Base-by-base conservation (phyloP, 92 coral and sea anemone species). In the Anthopleura xanthogrammica region DNA sequence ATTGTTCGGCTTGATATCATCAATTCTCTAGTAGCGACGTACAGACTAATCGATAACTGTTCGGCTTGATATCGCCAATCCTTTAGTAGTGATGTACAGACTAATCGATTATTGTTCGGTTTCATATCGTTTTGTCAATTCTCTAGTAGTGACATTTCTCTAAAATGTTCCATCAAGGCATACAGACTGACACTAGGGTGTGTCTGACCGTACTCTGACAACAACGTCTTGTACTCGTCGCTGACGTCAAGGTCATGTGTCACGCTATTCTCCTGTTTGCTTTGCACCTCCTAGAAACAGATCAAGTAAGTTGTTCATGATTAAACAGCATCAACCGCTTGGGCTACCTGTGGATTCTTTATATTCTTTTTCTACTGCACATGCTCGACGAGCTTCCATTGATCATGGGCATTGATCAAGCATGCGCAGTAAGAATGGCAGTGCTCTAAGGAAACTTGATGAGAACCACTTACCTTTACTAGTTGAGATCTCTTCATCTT, bases 131-230 rank as follows among this genome's bases (percentile, higher is more conserved):
- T 20, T 20, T 22, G 41, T 68, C 42, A 68, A 68, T 76, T 85
- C 39, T 93, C 94, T 64, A 84, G 52, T 43, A 93, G 60, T 22
- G 97, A 90, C 83, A 93, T 76, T 79, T 93, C 97, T 88, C 94
- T 79, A 76, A 93, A 90, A 76, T 80, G 92, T 75, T 93, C 92
- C 89, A 93, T 79, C 36, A 93, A 76, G 46, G 83, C 88, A 64
- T 93, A 93, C 68, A 93, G 77, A 73, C 97, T 93, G 12, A 93
- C 97, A 54, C 88, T 86, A n/a, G 88, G 90, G 72, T 93, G 93
- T 24, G 94, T 91, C 87, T 92, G 94, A 22, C 94, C 94, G 80
- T 85, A 89, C 52, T 89, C 87, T 48, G 83, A 60, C 60, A 82
- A 64, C 41, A 89, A 81, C 3, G 62, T 50, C 77, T 81, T 81